Percentiles rank a stretch among this genome's conserved stretches.
Evolutionary conservation across 1,140 invertebrate species (phyloP).

Genomic region (Bombus balteatus): DNA sequence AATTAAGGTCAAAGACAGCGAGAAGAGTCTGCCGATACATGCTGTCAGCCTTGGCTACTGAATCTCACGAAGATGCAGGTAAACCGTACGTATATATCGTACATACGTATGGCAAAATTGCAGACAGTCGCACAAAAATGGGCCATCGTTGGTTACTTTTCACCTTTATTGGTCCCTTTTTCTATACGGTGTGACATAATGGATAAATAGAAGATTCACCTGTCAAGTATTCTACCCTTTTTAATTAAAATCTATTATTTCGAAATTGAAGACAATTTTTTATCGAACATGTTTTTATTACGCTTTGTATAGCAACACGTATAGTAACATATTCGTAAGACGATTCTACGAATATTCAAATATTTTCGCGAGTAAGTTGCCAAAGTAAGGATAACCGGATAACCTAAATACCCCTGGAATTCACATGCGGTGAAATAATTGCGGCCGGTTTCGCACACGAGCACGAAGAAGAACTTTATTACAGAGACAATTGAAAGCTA

Average conservation of each 20-base stretch:
- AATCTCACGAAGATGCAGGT: not conserved
- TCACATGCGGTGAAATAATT: not conserved
- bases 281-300: too few relatives aligned
- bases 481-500: constrained; percentile 26
- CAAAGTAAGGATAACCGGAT: not conserved
- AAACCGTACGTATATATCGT: not conserved
- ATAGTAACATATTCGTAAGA: too few relatives aligned
- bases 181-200: not conserved
- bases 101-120: not conserved
- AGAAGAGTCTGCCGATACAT: not conserved
- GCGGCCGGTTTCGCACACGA: not conserved
- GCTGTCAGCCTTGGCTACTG: not conserved
- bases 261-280: too few relatives aligned
- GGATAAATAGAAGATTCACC: not conserved
- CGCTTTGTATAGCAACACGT: too few relatives aligned
- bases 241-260: too few relatives aligned
- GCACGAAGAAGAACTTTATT: not conserved
- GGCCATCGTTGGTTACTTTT: not conserved
- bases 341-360: too few relatives aligned
- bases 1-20: constrained; percentile 61
- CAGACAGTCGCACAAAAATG: not conserved
- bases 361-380: too few relatives aligned
- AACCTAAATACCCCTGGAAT: not conserved
- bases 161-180: not conserved
- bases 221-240: too few relatives aligned